Percentiles rank a stretch among this genome's conserved stretches.
Evolutionary conservation across 2,797 vertebrate species (phyloP).

Genomic region (Premnoplex brunnescens): DNA sequence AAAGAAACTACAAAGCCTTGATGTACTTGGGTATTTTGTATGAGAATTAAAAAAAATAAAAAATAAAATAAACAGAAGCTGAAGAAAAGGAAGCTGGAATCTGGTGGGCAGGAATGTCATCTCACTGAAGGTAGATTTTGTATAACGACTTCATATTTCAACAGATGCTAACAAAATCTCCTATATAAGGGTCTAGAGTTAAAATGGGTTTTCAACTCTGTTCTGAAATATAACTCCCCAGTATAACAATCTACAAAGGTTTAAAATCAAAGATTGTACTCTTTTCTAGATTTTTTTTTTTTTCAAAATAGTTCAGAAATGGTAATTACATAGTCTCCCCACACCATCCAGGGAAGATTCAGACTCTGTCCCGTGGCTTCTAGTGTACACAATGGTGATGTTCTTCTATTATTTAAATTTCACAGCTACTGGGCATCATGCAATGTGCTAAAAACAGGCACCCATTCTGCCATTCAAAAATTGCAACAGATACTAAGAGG

Average conservation of each 20-base stretch:
- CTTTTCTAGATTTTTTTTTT: not conserved
- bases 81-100: not conserved
- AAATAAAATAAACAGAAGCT: not conserved
- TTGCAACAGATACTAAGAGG: not conserved
- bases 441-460: not conserved
- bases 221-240: not conserved
- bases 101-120: not conserved
- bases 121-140: not conserved
- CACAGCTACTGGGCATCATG: not conserved
- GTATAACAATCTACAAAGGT: not conserved
- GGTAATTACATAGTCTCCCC: not conserved
- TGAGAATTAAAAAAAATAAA: not conserved
- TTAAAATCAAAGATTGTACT: not conserved
- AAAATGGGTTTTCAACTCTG: not conserved
- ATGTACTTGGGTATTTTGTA: not conserved
- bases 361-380: not conserved
- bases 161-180: not conserved
- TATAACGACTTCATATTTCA: not conserved
- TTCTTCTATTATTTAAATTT: not conserved
- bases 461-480: not conserved
- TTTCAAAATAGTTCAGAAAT: not conserved
- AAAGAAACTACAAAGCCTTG: slow-evolving; percentile 24
- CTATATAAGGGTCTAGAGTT: not conserved
- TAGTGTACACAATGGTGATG: not conserved
- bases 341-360: not conserved